Conservation (phyloP, 2,113 vertebrate species). For the Megaceryle torquata region DNA sequence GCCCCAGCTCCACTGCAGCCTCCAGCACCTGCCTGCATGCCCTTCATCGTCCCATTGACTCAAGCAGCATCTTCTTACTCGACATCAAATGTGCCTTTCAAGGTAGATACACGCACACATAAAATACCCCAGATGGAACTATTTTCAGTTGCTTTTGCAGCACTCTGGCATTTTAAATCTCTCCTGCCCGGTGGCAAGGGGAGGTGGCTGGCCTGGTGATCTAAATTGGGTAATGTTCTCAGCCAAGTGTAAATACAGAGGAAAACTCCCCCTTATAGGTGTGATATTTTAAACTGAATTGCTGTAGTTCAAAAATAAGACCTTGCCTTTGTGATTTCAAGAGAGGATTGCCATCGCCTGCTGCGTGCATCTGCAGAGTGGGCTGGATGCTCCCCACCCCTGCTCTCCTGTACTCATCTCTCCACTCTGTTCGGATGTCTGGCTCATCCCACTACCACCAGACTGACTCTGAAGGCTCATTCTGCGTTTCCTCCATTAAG, state of each 20-base stretch:
- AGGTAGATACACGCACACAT: not conserved
- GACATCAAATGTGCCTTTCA: not conserved
- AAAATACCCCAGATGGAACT: not conserved
- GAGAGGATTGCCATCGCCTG: not conserved
- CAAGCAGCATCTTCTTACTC: not conserved
- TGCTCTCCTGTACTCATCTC: not conserved
- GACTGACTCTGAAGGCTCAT: not conserved
- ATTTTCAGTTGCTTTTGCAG: not conserved
- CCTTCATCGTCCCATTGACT: accelerated
- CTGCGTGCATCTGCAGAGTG: not conserved
- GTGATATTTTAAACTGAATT: not conserved
- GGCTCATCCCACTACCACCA: not conserved
- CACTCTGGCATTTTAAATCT: not conserved
- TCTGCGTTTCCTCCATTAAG: not conserved
- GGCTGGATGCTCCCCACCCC: not conserved
- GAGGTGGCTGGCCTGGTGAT: not conserved
- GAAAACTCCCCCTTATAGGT: not conserved
- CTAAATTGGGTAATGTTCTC: not conserved
- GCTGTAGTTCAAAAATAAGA: not conserved
- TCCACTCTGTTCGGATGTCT: not conserved
- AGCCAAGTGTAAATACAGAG: not conserved
- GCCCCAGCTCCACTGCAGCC: not conserved
- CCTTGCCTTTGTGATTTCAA: not conserved
- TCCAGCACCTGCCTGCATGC: accelerated
- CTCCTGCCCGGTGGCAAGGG: not conserved